Conservation (phyloP, 2,888 invertebrate species). For the Himalopsyche anomala region DNA sequence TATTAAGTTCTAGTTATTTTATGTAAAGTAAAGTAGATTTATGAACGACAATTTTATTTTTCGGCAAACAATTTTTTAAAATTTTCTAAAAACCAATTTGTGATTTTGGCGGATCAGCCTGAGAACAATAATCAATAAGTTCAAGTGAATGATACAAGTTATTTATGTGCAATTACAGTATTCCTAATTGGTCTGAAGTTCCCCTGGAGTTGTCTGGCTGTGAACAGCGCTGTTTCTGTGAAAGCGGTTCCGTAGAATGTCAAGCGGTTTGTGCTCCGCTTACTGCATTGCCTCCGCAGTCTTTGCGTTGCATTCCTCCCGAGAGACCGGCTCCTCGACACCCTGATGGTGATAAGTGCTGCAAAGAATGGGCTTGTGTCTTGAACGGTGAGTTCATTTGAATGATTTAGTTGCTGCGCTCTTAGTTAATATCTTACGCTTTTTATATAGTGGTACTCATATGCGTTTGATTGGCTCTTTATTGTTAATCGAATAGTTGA, state of each 20-base stretch:
- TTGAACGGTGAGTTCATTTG: conserved; percentile 69
- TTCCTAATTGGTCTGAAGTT: conserved; percentile 89
- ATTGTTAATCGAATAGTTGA: not conserved
- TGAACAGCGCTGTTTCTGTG: conserved; percentile 90
- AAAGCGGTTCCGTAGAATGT: conserved; percentile 91
- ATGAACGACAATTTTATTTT: too few relatives aligned
- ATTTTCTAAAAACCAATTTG: too few relatives aligned
- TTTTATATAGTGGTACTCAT: not conserved
- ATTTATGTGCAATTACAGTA: conserved; percentile 69
- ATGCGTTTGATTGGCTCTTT: not conserved
- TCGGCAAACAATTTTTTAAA: too few relatives aligned
- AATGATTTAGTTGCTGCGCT: not conserved
- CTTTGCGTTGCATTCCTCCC: conserved; percentile 83
- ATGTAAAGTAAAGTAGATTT: too few relatives aligned
- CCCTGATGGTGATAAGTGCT: conserved; percentile 87
- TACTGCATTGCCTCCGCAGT: conserved; percentile 84
- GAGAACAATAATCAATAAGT: too few relatives aligned
- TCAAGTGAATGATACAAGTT: not conserved
- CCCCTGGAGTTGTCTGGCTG: conserved; percentile 89
- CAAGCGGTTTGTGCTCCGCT: conserved; percentile 88
- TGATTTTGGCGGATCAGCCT: too few relatives aligned
- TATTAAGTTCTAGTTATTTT: too few relatives aligned
- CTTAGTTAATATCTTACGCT: not conserved
- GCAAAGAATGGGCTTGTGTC: conserved; percentile 85
- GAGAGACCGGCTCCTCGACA: conserved; percentile 81